Evolutionary conservation across 2,113 vertebrate species (phyloP).

Genomic region (Odocoileus virginianus): DNA sequence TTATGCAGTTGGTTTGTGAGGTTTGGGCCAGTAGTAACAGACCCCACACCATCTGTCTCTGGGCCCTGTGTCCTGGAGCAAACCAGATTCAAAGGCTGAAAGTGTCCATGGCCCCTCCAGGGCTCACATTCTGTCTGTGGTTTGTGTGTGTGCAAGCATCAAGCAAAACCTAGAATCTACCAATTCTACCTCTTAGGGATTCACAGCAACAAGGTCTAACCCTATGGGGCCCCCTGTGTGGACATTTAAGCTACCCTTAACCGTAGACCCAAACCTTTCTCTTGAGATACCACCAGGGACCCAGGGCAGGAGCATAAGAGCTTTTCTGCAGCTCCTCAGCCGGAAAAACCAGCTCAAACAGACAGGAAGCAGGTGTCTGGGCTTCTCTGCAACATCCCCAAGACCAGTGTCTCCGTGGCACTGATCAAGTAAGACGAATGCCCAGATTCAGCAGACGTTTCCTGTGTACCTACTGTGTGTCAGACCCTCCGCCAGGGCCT

Average conservation of each 20-base stretch:
- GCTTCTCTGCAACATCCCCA: background rate
- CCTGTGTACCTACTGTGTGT: background rate
- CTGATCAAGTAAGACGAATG: background rate
- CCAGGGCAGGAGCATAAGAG: accelerated
- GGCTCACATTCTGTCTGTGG: background rate
- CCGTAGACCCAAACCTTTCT: background rate
- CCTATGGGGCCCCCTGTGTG: accelerated
- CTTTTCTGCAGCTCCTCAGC: background rate
- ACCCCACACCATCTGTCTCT: background rate
- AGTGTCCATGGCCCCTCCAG: background rate
- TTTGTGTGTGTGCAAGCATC: background rate
- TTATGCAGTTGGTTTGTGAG: background rate
- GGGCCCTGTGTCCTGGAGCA: background rate
- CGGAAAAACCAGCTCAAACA: background rate
- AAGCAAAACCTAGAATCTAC: background rate
- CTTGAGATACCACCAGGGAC: background rate
- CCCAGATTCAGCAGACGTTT: background rate
- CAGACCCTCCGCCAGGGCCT: background rate
- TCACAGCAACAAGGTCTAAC: background rate
- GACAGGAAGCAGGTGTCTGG: background rate
- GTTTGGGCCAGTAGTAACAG: background rate
- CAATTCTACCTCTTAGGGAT: background rate
- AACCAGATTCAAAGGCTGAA: no score
- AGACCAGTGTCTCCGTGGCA: accelerated
- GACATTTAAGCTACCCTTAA: background rate